Evolutionary conservation across 1,140 invertebrate genomes (phyloP).

Genomic region (Acromyrmex echinatior): DNA sequence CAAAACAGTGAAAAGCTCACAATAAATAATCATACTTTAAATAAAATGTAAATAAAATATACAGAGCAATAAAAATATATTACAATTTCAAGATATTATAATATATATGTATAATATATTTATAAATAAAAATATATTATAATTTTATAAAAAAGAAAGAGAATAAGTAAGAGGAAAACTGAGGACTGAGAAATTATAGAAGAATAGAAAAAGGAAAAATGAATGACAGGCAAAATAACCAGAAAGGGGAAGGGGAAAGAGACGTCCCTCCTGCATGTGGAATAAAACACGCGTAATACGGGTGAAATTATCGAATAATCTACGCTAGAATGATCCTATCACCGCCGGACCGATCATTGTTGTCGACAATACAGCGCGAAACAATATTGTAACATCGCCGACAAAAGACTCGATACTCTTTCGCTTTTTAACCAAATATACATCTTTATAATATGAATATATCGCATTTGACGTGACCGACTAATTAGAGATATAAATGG

Average conservation of each 20-base stretch:
- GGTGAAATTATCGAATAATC: constrained; percentile 85
- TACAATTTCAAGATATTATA: neutral
- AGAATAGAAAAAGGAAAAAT: constrained; percentile 35
- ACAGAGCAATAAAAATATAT: neutral
- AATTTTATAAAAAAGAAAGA: neutral
- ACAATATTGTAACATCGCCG: constrained; percentile 75
- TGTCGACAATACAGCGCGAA: constrained; percentile 80
- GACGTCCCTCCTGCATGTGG: constrained; percentile 13
- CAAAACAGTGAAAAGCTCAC: neutral
- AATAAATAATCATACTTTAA: neutral
- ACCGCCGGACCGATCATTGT: constrained; percentile 78
- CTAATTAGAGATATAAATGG: constrained; percentile 11
- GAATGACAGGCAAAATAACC: neutral
- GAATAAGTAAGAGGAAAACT: constrained; percentile 4
- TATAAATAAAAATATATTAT: neutral
- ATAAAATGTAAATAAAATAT: neutral
- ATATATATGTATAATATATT: no score
- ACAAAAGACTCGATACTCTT: constrained; percentile 79
- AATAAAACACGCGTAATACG: constrained; percentile 72
- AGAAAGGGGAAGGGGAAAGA: constrained; percentile 21
- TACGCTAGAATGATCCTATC: constrained; percentile 81
- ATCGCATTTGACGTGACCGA: neutral
- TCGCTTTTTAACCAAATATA: constrained; percentile 43
- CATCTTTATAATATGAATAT: constrained; percentile 6
- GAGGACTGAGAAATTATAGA: constrained; percentile 26